Conservation (phyloP, 2,113 vertebrate genomes). For the Nettapus auritus region DNA sequence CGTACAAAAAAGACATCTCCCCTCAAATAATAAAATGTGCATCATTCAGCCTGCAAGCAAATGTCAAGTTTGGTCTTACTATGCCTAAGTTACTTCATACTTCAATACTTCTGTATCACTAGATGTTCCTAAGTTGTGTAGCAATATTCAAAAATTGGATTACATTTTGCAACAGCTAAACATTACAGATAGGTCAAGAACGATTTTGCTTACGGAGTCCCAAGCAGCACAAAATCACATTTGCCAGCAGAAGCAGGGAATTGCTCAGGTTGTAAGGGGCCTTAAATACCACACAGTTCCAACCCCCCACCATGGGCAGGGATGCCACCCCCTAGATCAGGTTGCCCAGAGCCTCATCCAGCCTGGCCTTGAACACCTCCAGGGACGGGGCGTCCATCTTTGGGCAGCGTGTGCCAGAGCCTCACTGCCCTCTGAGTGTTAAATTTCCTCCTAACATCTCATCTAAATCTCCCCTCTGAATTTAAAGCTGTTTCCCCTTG, state of each 20-base stretch:
- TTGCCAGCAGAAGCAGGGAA: background rate
- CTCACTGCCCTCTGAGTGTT: too few species aligned
- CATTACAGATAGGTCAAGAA: background rate
- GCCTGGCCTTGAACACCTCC: too few species aligned
- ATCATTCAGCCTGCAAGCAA: background rate
- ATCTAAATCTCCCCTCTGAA: too few species aligned
- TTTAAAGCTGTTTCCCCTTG: too few species aligned
- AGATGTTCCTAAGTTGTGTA: background rate
- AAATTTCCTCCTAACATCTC: too few species aligned
- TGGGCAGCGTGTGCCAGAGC: too few species aligned
- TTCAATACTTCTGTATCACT: background rate
- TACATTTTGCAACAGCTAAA: conserved; percentile 4
- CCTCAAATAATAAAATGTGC: background rate
- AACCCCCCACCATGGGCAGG: too few species aligned
- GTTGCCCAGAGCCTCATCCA: too few species aligned
- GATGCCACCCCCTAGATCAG: too few species aligned
- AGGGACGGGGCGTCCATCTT: too few species aligned
- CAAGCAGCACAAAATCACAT: background rate
- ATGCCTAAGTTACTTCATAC: background rate
- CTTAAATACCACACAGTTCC: too few species aligned
- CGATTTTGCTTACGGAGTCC: conserved; percentile 11
- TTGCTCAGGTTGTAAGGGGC: too few species aligned
- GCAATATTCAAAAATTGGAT: background rate
- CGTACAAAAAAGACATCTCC: background rate
- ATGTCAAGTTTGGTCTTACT: background rate